Conservation (phyloP, 2,888 invertebrate genomes). For the Hymenopus coronatus region DNA sequence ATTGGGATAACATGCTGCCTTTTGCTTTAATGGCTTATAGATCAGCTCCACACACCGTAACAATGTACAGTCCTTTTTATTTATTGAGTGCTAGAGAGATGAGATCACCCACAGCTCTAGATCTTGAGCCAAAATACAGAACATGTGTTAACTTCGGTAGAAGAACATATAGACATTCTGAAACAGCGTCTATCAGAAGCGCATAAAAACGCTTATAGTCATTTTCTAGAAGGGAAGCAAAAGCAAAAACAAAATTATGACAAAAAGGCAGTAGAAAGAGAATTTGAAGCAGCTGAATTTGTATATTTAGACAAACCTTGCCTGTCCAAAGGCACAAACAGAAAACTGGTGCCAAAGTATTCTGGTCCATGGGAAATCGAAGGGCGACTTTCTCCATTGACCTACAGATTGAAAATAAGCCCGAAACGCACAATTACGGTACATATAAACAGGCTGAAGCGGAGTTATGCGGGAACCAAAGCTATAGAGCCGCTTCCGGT, state of each 20-base stretch:
- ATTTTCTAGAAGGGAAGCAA: no score
- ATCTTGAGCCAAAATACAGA: no score
- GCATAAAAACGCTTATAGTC: no score
- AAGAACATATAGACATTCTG: no score
- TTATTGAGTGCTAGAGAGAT: neutral
- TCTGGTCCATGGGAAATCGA: neutral
- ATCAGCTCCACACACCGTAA: neutral
- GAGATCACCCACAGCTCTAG: neutral
- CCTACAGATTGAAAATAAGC: neutral
- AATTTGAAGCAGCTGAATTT: no score
- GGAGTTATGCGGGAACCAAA: no score
- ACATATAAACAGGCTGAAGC: neutral
- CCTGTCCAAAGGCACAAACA: neutral
- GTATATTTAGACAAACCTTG: no score
- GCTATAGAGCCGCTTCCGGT: no score
- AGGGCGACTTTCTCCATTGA: neutral
- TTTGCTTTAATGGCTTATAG: neutral
- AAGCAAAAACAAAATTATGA: no score
- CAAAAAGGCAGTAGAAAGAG: no score
- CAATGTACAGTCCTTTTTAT: neutral
- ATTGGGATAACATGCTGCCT: neutral
- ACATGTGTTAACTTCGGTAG: no score
- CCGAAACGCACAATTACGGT: neutral
- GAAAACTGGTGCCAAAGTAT: neutral
- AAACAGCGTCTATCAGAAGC: no score